A percentile compares a stretch with the other conserved stretches of the same genome.
These are phyloP conservation scores for Ceuthmochares aereus DNA, from an alignment of 2,113 vertebrate genomes.

Conservation along the genomic window DNA sequence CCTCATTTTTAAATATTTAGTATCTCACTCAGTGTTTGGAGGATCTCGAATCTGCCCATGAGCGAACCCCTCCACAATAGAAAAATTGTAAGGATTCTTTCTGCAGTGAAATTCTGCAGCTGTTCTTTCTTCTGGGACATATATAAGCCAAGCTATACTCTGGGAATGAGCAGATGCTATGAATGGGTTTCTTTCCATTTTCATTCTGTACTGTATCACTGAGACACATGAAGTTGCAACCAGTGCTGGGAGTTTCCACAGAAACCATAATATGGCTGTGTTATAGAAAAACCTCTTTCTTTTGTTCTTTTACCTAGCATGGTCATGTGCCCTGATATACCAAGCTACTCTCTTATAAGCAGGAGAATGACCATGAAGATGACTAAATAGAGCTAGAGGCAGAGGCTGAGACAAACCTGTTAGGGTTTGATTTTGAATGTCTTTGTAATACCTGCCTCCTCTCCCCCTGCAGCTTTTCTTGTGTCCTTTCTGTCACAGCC, in stretches of 20 bases:
- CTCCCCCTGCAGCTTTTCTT: neutral
- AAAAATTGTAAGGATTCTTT: neutral
- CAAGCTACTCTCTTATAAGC: neutral
- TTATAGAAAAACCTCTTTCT: neutral
- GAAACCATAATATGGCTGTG: neutral
- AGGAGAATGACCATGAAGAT: neutral
- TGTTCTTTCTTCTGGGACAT: neutral
- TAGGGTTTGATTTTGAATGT: neutral
- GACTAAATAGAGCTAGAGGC: neutral
- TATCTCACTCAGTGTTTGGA: neutral
- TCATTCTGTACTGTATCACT: neutral
- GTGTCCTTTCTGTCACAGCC: neutral
- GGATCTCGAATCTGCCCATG: neutral
- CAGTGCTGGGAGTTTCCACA: neutral
- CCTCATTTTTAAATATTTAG: neutral
- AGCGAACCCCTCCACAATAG: neutral
- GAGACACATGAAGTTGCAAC: neutral
- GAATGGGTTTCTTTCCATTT: neutral
- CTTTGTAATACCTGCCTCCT: neutral
- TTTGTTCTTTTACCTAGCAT: neutral
- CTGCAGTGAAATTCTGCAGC: neutral
- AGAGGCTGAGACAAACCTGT: neutral
- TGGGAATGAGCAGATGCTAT: neutral
- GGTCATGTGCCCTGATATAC: neutral
- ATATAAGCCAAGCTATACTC: neutral